Evolutionary conservation across 2,113 vertebrate genomes (phyloP), one percentile per base, ranked within the genome.

Genomic region (Scalopus aquaticus): DNA sequence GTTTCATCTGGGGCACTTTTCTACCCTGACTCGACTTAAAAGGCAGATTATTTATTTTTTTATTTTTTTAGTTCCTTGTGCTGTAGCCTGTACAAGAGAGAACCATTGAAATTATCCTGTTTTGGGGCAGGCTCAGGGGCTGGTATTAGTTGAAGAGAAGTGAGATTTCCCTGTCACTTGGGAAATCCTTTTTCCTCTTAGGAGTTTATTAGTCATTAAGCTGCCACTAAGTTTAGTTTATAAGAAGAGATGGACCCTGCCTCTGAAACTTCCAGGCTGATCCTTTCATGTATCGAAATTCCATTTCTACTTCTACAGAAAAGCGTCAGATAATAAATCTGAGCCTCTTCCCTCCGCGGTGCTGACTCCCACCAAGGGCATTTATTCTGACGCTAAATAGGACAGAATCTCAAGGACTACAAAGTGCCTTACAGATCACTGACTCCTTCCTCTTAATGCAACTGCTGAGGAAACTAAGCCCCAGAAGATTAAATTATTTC

Each of bases 171-270:
- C 74, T 87, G 65, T 72, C 86, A 70, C 9, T 6, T 84, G 83
- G 82, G 82, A 97, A 96, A 91, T 94, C 91, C 91, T 95, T 82
- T 91, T 88, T 80, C 65, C 28, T 89, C 69, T 89, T 94, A 76
- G 39, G 35, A 58, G 65, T 92, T 73, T 96, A 95, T 97, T 86
- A 87, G 46, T 76, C 76, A 87, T 82, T 87, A 87, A 86, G 79
- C 76, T 91, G 70, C 39, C 93, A 74, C 88, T 95, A 87, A 93
- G 44, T 94, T 96, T 91, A 94, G 74, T 64, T 74, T 76, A 13
- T 64, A 81, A 91, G 84, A 85, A 60, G 74, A 84, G 60, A 60
- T n/a, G 39, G 79, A 58, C 62, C 11, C 5, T 15, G 77, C 19
- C 32, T 84, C 58, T 87, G 79, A 91, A 91, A 86, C 12, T 51